These are phyloP conservation scores for Meloidogyne exigua DNA, from an alignment of 1,140 invertebrate species.

Conservation along the genomic window DNA sequence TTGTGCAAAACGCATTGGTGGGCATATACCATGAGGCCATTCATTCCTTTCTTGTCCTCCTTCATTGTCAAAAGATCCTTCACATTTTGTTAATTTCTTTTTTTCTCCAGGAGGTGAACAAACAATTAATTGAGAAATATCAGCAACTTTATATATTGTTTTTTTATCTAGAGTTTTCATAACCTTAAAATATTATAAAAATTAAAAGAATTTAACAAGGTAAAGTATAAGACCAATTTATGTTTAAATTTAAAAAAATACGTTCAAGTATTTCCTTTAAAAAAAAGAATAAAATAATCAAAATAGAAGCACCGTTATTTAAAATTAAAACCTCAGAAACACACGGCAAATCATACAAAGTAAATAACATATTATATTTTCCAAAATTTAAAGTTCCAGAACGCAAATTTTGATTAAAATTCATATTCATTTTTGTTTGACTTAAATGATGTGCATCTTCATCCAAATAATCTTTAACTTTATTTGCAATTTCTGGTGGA, in stretches of 20 bases:
- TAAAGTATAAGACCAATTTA: too few relatives aligned
- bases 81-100: neutral
- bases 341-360: constrained; percentile 57
- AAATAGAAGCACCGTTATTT: too few relatives aligned
- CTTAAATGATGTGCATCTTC: constrained; percentile 10
- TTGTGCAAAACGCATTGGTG: constrained; percentile 56
- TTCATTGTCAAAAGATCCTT: neutral
- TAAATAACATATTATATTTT: constrained; percentile 44
- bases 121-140: constrained; percentile 57
- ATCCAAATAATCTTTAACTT: constrained; percentile 28
- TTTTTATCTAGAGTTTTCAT: constrained; percentile 60
- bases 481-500: constrained; percentile 47
- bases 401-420: constrained; percentile 49
- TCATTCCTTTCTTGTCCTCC: constrained; percentile 37
- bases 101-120: constrained; percentile 34
- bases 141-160: constrained; percentile 57
- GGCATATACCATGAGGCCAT: constrained; percentile 56
- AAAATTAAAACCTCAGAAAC: constrained; percentile 51
- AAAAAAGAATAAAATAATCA: too few relatives aligned
- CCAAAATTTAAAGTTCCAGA: constrained; percentile 47
- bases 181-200: constrained; percentile 39
- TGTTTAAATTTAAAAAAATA: too few relatives aligned
- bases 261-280: too few relatives aligned
- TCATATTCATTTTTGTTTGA: constrained; percentile 32
- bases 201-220: constrained; percentile 14